Conservation (phyloP, 2,797 vertebrate genomes). For the Tarsius wallacei region DNA sequence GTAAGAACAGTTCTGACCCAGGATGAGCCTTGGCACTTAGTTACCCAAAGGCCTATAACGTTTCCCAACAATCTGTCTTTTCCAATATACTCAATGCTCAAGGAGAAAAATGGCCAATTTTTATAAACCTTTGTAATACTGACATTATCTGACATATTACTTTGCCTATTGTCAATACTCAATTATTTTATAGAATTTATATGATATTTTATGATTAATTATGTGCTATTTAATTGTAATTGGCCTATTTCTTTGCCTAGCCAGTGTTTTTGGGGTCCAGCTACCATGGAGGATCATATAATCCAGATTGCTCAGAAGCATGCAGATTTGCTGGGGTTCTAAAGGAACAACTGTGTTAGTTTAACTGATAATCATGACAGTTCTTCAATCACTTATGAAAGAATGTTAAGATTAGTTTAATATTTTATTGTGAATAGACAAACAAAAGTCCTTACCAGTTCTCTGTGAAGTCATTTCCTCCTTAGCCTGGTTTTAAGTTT, state of each 20-base stretch:
- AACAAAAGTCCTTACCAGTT: not conserved
- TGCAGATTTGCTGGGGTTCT: not conserved
- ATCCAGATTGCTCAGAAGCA: not conserved
- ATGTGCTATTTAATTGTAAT: constrained; percentile 33
- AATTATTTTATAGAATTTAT: not conserved
- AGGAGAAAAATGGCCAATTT: not conserved
- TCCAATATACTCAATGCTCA: not conserved
- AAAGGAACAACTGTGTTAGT: not conserved
- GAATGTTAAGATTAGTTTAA: not conserved
- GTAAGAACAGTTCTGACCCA: not conserved
- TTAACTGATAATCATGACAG: not conserved
- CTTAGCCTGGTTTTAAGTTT: constrained; percentile 6
- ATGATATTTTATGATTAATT: not conserved
- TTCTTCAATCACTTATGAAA: not conserved
- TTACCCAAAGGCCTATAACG: not conserved
- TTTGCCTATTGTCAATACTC: not conserved
- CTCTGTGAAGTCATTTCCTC: constrained; percentile 33
- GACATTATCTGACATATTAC: not conserved
- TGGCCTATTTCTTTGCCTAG: not conserved
- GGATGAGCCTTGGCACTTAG: not conserved
- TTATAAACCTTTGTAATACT: constrained; percentile 8
- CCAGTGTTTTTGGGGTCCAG: not conserved
- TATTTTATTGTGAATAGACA: constrained; percentile 29
- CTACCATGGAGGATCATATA: not conserved
- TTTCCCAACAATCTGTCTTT: not conserved